Base-by-base conservation (phyloP, 2,797 vertebrate species). In the Typhlichthys subterraneus region DNA sequence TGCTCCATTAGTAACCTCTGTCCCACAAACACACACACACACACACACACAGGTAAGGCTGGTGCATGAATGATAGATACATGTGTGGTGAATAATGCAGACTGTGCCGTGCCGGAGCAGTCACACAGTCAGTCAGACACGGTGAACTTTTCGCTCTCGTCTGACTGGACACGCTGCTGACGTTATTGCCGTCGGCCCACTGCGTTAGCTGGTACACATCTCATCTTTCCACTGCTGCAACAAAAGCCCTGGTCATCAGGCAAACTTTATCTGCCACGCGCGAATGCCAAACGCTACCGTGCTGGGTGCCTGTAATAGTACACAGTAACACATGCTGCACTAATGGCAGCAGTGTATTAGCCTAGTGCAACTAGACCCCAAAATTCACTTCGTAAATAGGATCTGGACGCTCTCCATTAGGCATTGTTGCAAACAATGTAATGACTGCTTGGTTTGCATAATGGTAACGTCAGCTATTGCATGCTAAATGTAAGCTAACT, bases 21-120 rank as follows among this genome's bases (percentile, higher is more conserved):
- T 62, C 52, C 51, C 33, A 57, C 55, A 57, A 42, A 45, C 55
- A 57, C 55, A 57, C 55, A 57, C 55, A 57, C 55, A 57, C 56
- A 45, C 55, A 57, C 55, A 57, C 55, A 57, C 55, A 69, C 45
- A 19, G 46, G 46, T n/a, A 48, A 54, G 51, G 58, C 17, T 3
- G 57, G 42, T 61, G 57, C 61, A 87, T 86, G 69, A 87, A 87
- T 84, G 83, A 89, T 86, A 81, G 61, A 86, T 84, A 75, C 78
- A 46, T 15, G 23, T 33, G 77, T 19, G 29, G 72, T 87, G 69
- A 87, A 85, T 88, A 85, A 87, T 89, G 77, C 70, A 86, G 75
- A 61, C 61, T 67, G 69, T 71, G 69, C 84, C 57, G 72, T 77
- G 59, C 65, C 63, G 61, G 69, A 47, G 45, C 45, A 47, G 57